Evolutionary conservation across 2,888 invertebrate genomes (phyloP).

Genomic region (Brassicogethes aeneus): DNA sequence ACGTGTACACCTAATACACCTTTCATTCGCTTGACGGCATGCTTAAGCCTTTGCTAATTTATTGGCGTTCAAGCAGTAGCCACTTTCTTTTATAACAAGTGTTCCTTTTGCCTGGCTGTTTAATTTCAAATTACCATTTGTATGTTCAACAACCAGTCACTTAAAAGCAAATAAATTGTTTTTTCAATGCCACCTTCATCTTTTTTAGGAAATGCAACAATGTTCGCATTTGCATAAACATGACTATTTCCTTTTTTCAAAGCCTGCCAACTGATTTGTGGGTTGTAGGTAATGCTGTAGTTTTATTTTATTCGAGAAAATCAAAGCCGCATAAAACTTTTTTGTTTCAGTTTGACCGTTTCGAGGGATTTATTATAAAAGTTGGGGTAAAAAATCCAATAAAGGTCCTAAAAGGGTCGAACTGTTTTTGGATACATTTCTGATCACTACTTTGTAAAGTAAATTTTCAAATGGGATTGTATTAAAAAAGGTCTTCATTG

Average conservation of each 20-base stretch:
- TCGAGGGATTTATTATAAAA: conserved; percentile 1
- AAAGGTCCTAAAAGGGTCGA: conserved; percentile 7
- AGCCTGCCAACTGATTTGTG: no score
- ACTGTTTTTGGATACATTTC: conserved; percentile 6
- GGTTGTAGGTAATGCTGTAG: no score
- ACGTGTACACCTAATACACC: conserved; percentile 1
- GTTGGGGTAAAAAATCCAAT: background rate
- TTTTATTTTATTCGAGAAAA: no score
- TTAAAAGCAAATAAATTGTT: no score
- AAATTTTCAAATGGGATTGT: background rate
- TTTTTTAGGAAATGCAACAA: no score
- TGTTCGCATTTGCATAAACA: no score
- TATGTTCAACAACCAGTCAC: no score
- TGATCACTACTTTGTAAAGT: background rate
- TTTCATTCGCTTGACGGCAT: background rate
- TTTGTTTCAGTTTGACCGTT: background rate
- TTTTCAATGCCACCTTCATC: no score
- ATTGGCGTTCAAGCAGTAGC: background rate
- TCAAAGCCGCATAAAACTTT: conserved; percentile 1
- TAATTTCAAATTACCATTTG: no score
- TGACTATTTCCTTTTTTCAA: no score
- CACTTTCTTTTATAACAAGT: background rate
- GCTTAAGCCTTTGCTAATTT: background rate
- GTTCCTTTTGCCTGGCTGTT: no score
- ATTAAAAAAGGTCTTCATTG: background rate